Percentiles rank a stretch among this genome's conserved stretches.
phyloP scores from a whole-genome alignment of 2,113 vertebrate species.

The Cygnus buccinator region DNA sequence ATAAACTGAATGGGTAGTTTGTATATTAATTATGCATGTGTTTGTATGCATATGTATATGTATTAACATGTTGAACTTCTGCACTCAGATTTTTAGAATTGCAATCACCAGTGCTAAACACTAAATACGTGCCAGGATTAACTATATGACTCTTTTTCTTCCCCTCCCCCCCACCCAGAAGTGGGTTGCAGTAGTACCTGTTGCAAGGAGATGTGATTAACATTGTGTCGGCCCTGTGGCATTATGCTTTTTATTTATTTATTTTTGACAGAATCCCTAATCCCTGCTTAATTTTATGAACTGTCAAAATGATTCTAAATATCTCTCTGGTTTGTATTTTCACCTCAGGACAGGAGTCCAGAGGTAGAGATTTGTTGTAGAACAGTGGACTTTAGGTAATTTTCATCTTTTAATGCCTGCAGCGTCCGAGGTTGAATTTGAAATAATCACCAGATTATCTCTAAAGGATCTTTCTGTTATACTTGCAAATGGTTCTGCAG shows the following conservation, averaged over 20 bases:
- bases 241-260: conserved; percentile 68
- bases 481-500: conserved; percentile 78
- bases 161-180: not conserved
- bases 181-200: conserved; percentile 66
- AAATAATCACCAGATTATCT: conserved; percentile 83
- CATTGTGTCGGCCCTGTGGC: conserved; percentile 69
- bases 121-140: conserved; percentile 31
- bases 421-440: conserved; percentile 68
- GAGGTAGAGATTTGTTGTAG: conserved; percentile 75
- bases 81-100: not conserved
- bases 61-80: not conserved
- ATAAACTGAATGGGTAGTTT: not conserved
- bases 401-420: conserved; percentile 81
- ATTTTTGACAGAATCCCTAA: conserved; percentile 76
- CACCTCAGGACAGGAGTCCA: conserved; percentile 80
- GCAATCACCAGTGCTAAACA: not conserved
- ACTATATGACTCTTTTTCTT: conserved; percentile 39
- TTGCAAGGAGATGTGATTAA: conserved; percentile 72
- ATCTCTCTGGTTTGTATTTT: conserved; percentile 81
- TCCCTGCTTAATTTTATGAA: conserved; percentile 84
- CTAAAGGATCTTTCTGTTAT: conserved; percentile 75
- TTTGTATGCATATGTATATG: not conserved
- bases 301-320: conserved; percentile 83
- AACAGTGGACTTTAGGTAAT: conserved; percentile 79
- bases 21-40: not conserved